Percentiles rank a stretch among this genome's conserved stretches.
phyloP scores from a whole-genome alignment of 2,797 vertebrate genomes.

The Acipenser ruthenus region DNA sequence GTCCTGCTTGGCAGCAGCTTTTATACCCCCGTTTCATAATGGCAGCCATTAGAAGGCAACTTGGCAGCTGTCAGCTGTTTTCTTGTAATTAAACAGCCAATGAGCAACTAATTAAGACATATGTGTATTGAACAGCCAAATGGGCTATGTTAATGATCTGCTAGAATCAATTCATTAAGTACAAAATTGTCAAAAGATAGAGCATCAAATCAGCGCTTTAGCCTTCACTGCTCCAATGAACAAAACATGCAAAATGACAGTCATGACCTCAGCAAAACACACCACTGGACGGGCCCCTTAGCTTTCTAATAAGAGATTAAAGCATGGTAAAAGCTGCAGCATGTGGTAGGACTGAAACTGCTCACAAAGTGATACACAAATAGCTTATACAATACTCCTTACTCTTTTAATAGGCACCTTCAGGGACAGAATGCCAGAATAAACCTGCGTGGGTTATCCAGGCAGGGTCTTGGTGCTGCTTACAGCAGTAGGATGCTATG shows the following conservation, averaged over 20 bases:
- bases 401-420: too few relatives aligned
- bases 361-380: neutral
- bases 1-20: slow-evolving; percentile 85
- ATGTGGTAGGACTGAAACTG: too few relatives aligned
- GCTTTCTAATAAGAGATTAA: too few relatives aligned
- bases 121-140: slow-evolving; percentile 97
- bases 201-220: slow-evolving; percentile 69
- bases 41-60: slow-evolving; percentile 92
- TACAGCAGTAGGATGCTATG: too few relatives aligned
- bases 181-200: slow-evolving; percentile 84
- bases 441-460: too few relatives aligned
- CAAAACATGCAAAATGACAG: slow-evolving; percentile 1
- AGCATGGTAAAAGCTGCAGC: too few relatives aligned
- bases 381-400: too few relatives aligned
- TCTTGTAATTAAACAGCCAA: slow-evolving; percentile 99
- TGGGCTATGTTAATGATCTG: slow-evolving; percentile 98
- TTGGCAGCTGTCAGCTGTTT: slow-evolving; percentile 99
- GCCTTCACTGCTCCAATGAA: slow-evolving; percentile 26
- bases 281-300: too few relatives aligned
- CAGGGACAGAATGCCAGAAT: too few relatives aligned
- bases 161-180: slow-evolving; percentile 99
- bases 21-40: slow-evolving; percentile 79
- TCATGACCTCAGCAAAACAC: neutral
- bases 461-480: too few relatives aligned
- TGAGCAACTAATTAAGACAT: slow-evolving; percentile 99